These are phyloP conservation scores for Proterorhinus semilunaris DNA, from an alignment of 2,113 vertebrate genomes.

Conservation along the genomic window DNA sequence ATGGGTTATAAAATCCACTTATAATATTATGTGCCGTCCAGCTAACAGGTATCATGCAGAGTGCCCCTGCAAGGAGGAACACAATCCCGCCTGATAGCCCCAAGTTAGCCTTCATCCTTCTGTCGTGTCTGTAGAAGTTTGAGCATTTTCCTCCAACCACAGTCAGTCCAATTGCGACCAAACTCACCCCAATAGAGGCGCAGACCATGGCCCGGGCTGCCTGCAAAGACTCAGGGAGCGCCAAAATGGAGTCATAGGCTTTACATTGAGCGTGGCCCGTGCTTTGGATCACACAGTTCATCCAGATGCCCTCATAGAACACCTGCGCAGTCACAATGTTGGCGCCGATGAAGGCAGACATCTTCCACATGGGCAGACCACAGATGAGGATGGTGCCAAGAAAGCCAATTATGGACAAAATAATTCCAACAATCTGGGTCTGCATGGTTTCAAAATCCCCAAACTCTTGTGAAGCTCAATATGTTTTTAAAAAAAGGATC, in stretches of 20 bases:
- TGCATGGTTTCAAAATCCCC: constrained; percentile 50
- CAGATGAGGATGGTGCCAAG: constrained; percentile 84
- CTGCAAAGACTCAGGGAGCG: constrained; percentile 77
- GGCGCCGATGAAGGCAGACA: constrained; percentile 85
- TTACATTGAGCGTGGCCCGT: constrained; percentile 83
- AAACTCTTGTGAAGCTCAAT: not conserved
- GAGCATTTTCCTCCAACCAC: constrained; percentile 73
- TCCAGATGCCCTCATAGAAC: constrained; percentile 86
- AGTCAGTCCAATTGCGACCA: constrained; percentile 69
- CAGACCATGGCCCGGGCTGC: constrained; percentile 74
- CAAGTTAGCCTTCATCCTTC: constrained; percentile 60
- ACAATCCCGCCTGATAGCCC: constrained; percentile 65
- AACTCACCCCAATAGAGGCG: constrained; percentile 68
- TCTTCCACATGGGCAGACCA: constrained; percentile 88
- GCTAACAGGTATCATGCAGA: constrained; percentile 82
- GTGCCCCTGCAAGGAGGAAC: constrained; percentile 75
- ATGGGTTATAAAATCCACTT: constrained; percentile 86
- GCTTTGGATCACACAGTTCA: constrained; percentile 81
- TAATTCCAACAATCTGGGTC: constrained; percentile 81
- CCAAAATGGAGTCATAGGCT: constrained; percentile 79
- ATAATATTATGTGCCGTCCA: constrained; percentile 84
- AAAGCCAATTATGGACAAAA: constrained; percentile 83
- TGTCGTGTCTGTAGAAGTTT: constrained; percentile 67
- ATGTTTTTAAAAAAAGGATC: not conserved
- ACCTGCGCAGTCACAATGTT: constrained; percentile 88